Evolutionary conservation across 2,888 invertebrate genomes (phyloP).

Genomic region (Lepidochrysops patricia): DNA sequence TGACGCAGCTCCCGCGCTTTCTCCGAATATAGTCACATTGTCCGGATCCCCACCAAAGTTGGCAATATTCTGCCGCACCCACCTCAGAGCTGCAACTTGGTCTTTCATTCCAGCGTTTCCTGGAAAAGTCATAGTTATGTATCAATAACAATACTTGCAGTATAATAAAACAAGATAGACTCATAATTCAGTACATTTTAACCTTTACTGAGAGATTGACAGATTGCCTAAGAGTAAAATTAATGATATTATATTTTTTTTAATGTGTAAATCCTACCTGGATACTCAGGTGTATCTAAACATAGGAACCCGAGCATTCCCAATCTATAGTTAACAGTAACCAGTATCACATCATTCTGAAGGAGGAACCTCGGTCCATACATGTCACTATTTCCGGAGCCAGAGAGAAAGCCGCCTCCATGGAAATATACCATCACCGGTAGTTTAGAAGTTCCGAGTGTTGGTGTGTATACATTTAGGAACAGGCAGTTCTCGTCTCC

Average conservation of each 20-base stretch:
- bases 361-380: constrained; percentile 52
- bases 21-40: constrained; percentile 55
- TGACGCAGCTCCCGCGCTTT: constrained; percentile 52
- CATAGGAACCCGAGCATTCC: constrained; percentile 39
- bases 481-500: constrained; percentile 52
- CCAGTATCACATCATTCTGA: constrained; percentile 50
- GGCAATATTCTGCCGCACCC: constrained; percentile 45
- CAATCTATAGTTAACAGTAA: constrained; percentile 57
- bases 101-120: constrained; percentile 59
- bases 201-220: too few relatives aligned
- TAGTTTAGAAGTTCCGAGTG: constrained; percentile 29
- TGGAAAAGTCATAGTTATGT: neutral
- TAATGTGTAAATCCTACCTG: constrained; percentile 44
- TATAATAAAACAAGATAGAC: too few relatives aligned
- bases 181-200: too few relatives aligned
- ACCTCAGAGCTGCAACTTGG: constrained; percentile 45
- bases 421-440: constrained; percentile 63
- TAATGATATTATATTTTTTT: too few relatives aligned
- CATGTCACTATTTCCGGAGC: constrained; percentile 42
- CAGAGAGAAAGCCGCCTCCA: constrained; percentile 50
- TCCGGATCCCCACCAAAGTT: constrained; percentile 49
- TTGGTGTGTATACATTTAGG: constrained; percentile 47
- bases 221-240: too few relatives aligned
- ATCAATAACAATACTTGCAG: too few relatives aligned
- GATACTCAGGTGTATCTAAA: constrained; percentile 41